Percentiles rank a stretch among this genome's conserved stretches.
phyloP scores from a whole-genome alignment of 2,888 invertebrate genomes.

The Mamestra brassicae region DNA sequence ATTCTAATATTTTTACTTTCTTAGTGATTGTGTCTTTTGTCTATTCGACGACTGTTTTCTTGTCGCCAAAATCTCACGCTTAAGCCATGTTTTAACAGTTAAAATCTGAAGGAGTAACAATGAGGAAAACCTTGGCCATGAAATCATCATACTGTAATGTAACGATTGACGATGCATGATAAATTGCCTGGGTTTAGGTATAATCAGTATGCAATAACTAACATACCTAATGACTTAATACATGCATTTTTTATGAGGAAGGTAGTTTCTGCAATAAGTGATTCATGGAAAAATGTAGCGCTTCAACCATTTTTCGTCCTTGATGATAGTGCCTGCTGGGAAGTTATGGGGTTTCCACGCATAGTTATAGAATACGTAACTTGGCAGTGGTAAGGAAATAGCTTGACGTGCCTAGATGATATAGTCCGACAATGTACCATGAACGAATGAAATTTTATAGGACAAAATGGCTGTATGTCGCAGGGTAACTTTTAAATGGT shows the following conservation, averaged over 20 bases:
- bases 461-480: not conserved
- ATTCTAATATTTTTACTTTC: slow-evolving; percentile 1
- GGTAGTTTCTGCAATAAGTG: not conserved
- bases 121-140: slow-evolving; percentile 1
- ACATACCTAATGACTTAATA: not conserved
- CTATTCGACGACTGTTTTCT: not conserved
- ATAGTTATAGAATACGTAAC: not conserved
- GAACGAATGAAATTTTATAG: not conserved
- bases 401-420: not conserved
- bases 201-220: not conserved
- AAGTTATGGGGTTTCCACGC: slow-evolving; percentile 19
- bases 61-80: not conserved
- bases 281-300: not conserved
- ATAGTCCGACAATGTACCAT: not conserved
- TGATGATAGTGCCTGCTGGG: not conserved
- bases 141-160: not conserved
- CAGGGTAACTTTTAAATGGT: not conserved
- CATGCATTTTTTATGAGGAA: not conserved
- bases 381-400: not conserved
- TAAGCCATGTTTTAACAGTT: not conserved
- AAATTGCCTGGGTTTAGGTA: not conserved
- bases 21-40: not conserved
- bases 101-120: not conserved
- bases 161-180: not conserved
- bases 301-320: not conserved